Conservation (phyloP, 2,888 invertebrate genomes). For the Gisinianus flammeolus region DNA sequence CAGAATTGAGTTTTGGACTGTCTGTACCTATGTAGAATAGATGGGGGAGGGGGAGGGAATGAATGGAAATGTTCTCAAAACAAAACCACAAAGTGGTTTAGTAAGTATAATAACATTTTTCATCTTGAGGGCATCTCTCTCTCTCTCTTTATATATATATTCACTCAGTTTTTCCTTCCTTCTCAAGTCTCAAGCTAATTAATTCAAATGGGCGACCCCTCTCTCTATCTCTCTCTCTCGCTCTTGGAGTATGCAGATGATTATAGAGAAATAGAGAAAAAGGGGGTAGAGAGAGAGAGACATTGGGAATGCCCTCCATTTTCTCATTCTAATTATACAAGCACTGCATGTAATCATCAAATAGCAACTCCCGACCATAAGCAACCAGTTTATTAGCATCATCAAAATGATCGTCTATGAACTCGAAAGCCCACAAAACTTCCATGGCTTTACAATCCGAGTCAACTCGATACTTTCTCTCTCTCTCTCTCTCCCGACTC, state of each 20-base stretch:
- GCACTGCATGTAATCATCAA: constrained; percentile 12
- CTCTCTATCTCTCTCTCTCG: background rate
- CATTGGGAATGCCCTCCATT: no score
- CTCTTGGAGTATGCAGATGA: no score
- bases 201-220: constrained; percentile 13
- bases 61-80: constrained; percentile 33
- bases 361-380: constrained; percentile 21
- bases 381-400: constrained; percentile 24
- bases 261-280: no score
- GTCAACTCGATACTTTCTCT: background rate
- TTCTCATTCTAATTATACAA: background rate
- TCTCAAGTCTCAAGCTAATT: constrained; percentile 2
- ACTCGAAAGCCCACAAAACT: background rate
- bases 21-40: no score
- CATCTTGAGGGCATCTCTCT: constrained; percentile 34
- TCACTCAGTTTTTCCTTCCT: background rate
- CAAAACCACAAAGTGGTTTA: constrained; percentile 38
- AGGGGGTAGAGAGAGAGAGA: no score
- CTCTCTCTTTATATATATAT: background rate
- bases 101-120: constrained; percentile 38
- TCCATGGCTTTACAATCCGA: no score
- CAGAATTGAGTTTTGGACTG: no score
- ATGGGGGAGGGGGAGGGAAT: background rate
- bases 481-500: background rate
- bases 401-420: background rate